phyloP scores from a whole-genome alignment of 2,888 invertebrate genomes.

The Elegia similella region DNA sequence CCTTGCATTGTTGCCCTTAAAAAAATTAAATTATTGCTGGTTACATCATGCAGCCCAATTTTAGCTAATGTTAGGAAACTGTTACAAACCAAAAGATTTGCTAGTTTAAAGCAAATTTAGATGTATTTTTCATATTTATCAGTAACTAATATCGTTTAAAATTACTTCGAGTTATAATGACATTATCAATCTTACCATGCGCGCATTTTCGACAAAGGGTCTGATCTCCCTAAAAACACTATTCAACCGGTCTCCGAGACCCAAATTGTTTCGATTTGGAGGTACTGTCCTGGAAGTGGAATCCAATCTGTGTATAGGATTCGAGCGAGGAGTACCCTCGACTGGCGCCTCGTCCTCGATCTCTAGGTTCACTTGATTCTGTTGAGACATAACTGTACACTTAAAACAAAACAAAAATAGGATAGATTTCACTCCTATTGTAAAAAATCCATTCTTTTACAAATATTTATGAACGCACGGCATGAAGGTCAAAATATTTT shows the following conservation, averaged over 20 bases:
- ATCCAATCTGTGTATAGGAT: conserved; percentile 57
- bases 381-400: conserved; percentile 57
- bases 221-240: conserved; percentile 83
- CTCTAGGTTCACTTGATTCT: conserved; percentile 67
- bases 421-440: conserved; percentile 1
- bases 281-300: conserved; percentile 53
- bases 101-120: background rate
- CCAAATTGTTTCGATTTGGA: conserved; percentile 58
- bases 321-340: conserved; percentile 52
- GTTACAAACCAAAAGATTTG: background rate
- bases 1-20: conserved; percentile 69
- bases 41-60: background rate
- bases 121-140: background rate
- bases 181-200: conserved; percentile 60
- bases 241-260: conserved; percentile 69
- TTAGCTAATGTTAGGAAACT: background rate
- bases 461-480: conserved; percentile 35
- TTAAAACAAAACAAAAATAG: conserved; percentile 14
- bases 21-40: conserved; percentile 16
- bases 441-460: conserved; percentile 36
- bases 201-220: conserved; percentile 84
- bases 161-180: conserved; percentile 30
- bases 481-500: conserved; percentile 36
- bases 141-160: conserved; percentile 22
- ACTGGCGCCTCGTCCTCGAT: conserved; percentile 61